A percentile compares a stretch with the other conserved stretches of the same genome.
Evolutionary conservation across 2,113 vertebrate species (phyloP).

Genomic region (Apaloderma vittatum): DNA sequence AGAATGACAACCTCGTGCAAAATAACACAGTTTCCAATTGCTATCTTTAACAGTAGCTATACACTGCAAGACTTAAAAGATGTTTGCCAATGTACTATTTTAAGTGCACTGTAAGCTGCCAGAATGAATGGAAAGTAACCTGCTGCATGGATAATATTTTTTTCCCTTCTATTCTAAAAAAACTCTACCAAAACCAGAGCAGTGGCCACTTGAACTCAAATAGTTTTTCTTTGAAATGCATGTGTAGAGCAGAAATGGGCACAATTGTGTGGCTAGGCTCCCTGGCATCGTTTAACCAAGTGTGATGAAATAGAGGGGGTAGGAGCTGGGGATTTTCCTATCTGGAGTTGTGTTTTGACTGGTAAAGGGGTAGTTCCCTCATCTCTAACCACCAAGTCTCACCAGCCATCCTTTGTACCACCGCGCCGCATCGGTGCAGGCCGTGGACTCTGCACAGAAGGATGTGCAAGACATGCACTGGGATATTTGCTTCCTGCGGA

Average conservation of each 20-base stretch:
- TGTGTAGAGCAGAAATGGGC: not conserved
- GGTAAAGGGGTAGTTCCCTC: not conserved
- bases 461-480: accelerated
- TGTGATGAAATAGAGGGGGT: not conserved
- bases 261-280: not conserved
- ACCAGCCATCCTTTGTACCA: not conserved
- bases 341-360: not conserved
- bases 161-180: not conserved
- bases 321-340: not conserved
- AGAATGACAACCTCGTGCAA: not conserved
- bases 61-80: not conserved
- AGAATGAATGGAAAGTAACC: not conserved
- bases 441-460: not conserved
- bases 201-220: not conserved
- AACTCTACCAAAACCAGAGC: too few species aligned
- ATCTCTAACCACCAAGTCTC: not conserved
- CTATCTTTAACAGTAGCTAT: not conserved
- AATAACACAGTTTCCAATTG: not conserved
- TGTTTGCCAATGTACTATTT: not conserved
- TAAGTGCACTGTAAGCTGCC: not conserved
- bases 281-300: not conserved
- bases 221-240: not conserved
- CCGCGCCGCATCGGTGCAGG: not conserved
- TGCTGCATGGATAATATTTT: not conserved
- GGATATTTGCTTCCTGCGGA: not conserved